phyloP scores from a whole-genome alignment of 2,797 vertebrate species.

The Distichodus sexfasciatus region DNA sequence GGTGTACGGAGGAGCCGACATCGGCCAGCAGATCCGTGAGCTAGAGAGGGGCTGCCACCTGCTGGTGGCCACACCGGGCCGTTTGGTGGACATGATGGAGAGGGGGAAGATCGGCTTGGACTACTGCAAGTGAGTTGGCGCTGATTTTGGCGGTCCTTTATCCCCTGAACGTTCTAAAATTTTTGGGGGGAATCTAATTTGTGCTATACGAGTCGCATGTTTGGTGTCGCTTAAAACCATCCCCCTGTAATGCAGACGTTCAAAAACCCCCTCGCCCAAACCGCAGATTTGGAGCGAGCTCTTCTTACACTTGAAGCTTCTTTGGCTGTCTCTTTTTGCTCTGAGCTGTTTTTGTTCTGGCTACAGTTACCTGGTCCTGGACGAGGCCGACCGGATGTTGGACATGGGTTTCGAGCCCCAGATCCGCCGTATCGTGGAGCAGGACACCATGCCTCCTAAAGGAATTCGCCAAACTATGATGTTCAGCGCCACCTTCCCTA shows the following conservation, averaged over 20 bases:
- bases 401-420: slow-evolving; percentile 98
- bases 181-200: neutral
- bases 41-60: slow-evolving; percentile 94
- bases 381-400: slow-evolving; percentile 97
- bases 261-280: no score
- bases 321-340: no score
- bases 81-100: slow-evolving; percentile 98
- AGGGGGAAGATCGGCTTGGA: slow-evolving; percentile 94
- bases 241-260: no score
- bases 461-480: slow-evolving; percentile 96
- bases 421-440: slow-evolving; percentile 93
- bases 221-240: no score
- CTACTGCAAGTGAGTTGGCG: slow-evolving; percentile 84
- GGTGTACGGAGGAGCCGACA: slow-evolving; percentile 94
- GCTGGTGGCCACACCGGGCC: slow-evolving; percentile 91
- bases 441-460: slow-evolving; percentile 94
- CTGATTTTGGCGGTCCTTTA: neutral
- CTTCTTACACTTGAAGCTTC: neutral
- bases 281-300: no score
- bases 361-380: slow-evolving; percentile 87
- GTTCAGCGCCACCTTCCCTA: slow-evolving; percentile 98
- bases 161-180: neutral
- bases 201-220: no score
- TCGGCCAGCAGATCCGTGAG: slow-evolving; percentile 94
- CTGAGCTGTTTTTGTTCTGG: neutral